Base-by-base conservation (phyloP, 1,140 invertebrate species). In the Pogonomyrmex barbatus region DNA sequence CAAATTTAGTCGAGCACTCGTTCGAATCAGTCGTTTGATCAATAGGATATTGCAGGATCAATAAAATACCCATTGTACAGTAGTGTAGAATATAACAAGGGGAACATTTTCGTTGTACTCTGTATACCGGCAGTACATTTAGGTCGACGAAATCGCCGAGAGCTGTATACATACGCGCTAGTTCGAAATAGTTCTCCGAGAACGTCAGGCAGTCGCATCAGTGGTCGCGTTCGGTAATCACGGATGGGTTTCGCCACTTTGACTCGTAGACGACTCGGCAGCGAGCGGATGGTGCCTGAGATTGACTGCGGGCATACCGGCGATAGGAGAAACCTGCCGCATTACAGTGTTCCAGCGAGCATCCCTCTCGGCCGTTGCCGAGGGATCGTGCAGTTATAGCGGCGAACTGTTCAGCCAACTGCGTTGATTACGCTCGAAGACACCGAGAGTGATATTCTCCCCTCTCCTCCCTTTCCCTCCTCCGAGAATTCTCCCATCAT, bases 371-470 rank as follows among this genome's bases (percentile, higher is more conserved):
- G 52, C 50, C 52, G n/a, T 78, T 58, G 62, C 62, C 42, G 70
- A 68, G 45, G 30, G 60, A 36, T 60, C 39, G 68, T 50, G 56
- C 68, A 77, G 70, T 56, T 68, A 70, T 50, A 47, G 83, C 83
- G 62, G 84, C 63, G 54, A 89, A 68, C 71, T 85, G 82, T 91
- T 91, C 87, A 73, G 39, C 73, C 78, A 81, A 90, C 83, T 88
- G 87, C 87, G 76, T 91, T 91, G 86, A 92, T 92, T 89, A 88
- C 89, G 86, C 86, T 73, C 77, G 58, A 82, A 86, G 84, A 91
- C 70, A 54, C 88, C 78, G 67, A 82, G 78, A 92, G 89, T 73
- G 90, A 91, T 91, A 91, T 77, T 77, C 45, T 10, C 58, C 2
- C 73, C 42, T 45, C 50, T 14, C 4, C 9, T 9, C n/a, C n/a